Conservation (phyloP, 2,113 vertebrate genomes). For the Gallinago undulata region DNA sequence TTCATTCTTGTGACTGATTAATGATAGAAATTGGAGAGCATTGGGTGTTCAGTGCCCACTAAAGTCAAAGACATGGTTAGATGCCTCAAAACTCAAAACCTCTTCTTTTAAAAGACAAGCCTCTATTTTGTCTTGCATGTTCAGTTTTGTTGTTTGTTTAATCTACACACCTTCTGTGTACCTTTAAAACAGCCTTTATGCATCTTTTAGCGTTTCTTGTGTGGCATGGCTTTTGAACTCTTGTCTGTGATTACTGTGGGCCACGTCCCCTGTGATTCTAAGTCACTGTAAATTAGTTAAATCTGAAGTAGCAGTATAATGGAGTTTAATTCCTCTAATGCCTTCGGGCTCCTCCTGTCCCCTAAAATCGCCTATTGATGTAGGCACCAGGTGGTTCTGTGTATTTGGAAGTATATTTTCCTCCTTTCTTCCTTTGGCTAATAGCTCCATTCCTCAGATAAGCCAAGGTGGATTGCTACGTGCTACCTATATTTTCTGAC, state of each 20-base stretch:
- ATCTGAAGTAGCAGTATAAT: background rate
- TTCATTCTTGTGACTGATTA: background rate
- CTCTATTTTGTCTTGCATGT: background rate
- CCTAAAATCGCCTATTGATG: accelerated
- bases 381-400: background rate
- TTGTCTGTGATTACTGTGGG: background rate
- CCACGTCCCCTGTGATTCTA: background rate
- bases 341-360: background rate
- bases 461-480: background rate
- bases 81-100: background rate
- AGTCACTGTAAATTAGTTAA: background rate
- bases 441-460: background rate
- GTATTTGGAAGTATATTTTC: background rate
- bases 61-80: background rate
- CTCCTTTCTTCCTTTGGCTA: background rate
- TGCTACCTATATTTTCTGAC: background rate
- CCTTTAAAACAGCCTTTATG: background rate
- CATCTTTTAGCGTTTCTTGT: background rate
- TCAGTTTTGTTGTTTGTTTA: background rate
- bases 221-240: background rate
- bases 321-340: background rate
- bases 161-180: background rate
- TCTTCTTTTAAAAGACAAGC: background rate
- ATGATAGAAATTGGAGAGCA: background rate
- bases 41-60: background rate